A percentile compares a stretch with the other conserved stretches of the same genome.
Conservation (phyloP, 2,797 vertebrate species). For the Ptychadena robeensis region DNA sequence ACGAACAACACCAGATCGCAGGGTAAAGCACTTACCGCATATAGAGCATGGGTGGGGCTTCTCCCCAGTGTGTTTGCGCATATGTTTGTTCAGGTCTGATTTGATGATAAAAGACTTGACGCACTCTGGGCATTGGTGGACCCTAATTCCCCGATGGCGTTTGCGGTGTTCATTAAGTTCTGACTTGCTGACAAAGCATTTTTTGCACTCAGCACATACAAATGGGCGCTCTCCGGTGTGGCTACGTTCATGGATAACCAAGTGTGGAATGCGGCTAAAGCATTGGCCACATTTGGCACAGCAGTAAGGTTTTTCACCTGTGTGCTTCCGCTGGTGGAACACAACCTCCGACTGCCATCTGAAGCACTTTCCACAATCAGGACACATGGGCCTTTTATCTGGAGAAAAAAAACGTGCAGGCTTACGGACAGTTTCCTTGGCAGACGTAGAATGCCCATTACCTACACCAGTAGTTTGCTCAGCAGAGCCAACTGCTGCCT, state of each 20-base stretch:
- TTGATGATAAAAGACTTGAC: background rate
- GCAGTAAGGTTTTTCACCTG: background rate
- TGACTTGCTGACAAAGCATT: background rate
- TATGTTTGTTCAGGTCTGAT: background rate
- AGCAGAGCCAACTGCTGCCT: background rate
- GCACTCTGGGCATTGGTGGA: background rate
- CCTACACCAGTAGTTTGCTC: background rate
- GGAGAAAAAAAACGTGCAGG: background rate
- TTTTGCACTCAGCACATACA: background rate
- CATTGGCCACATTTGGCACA: background rate
- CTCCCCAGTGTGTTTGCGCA: background rate
- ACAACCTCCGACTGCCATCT: background rate
- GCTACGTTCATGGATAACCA: constrained; percentile 4
- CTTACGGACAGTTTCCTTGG: background rate
- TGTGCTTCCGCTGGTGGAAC: background rate
- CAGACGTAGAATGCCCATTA: too few species aligned
- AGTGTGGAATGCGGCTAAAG: background rate
- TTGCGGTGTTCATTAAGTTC: background rate
- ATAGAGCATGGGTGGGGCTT: background rate
- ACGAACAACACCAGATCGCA: background rate
- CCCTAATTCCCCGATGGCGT: background rate
- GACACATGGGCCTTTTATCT: background rate
- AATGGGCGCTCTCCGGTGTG: constrained; percentile 12
- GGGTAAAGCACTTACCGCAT: background rate
- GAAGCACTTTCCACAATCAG: background rate